Conservation (phyloP, 2,797 vertebrate species). For the Capromys pilorides region DNA sequence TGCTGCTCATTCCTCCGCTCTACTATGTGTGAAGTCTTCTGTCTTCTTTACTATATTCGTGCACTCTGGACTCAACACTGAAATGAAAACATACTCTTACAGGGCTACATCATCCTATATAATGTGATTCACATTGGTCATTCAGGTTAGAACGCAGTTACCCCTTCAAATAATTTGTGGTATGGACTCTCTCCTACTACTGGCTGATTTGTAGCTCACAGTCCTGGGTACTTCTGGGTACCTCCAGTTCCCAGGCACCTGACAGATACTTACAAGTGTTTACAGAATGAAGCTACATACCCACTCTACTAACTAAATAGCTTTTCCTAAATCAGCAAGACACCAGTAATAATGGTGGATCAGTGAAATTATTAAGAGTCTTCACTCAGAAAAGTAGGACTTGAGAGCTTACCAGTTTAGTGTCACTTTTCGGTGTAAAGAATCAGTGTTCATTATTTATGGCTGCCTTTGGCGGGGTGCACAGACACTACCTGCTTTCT, state of each 20-base stretch:
- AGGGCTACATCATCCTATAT: neutral
- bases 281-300: neutral
- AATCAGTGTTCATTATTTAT: neutral
- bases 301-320: neutral
- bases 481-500: neutral
- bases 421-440: slow-evolving; percentile 8
- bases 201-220: neutral
- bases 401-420: neutral
- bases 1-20: neutral
- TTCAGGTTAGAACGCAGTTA: neutral
- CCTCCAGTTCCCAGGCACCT: neutral
- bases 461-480: neutral
- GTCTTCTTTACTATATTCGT: neutral
- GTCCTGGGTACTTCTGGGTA: neutral
- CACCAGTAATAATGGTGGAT: neutral
- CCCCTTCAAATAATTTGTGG: neutral
- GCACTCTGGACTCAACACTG: neutral
- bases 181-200: neutral
- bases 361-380: neutral
- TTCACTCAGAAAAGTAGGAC: neutral
- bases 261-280: neutral
- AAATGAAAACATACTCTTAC: neutral
- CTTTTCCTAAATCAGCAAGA: slow-evolving; percentile 7
- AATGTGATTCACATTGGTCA: neutral
- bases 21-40: neutral